Evolutionary conservation across 2,888 invertebrate genomes (phyloP).

Genomic region (Eucera pruinosa): DNA sequence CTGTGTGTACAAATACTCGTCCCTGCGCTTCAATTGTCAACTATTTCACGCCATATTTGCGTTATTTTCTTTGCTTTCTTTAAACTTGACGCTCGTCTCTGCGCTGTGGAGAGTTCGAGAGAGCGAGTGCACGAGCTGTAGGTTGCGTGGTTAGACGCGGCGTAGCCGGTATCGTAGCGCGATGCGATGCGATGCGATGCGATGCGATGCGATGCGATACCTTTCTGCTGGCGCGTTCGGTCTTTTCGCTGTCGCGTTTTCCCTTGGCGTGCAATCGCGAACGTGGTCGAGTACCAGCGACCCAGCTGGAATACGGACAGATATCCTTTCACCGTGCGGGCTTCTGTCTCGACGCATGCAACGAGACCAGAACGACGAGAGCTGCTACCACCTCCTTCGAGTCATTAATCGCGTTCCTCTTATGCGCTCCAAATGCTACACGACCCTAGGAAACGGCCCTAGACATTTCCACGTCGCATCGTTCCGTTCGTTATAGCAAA

Average conservation of each 20-base stretch:
- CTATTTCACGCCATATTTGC: neutral
- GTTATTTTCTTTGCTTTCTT: slow-evolving; percentile 36
- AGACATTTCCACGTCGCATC: neutral
- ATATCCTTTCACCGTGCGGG: slow-evolving; percentile 69
- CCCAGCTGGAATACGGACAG: slow-evolving; percentile 42
- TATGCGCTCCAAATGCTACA: slow-evolving; percentile 43
- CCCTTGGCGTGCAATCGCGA: slow-evolving; percentile 20
- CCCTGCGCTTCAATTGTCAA: too few species aligned
- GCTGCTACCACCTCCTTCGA: slow-evolving; percentile 18
- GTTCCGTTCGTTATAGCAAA: neutral
- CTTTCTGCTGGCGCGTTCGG: slow-evolving; percentile 7
- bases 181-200: too few species aligned
- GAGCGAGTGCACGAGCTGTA: too few species aligned
- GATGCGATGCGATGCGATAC: neutral
- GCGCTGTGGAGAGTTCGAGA: too few species aligned
- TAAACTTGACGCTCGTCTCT: too few species aligned
- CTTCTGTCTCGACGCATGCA: slow-evolving; percentile 30
- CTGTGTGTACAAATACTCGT: too few species aligned
- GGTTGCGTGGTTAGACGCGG: too few species aligned
- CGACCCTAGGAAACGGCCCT: neutral
- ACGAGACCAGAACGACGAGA: slow-evolving; percentile 54
- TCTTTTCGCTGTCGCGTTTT: neutral
- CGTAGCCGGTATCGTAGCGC: too few species aligned
- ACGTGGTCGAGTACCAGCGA: slow-evolving; percentile 25
- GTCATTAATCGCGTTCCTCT: slow-evolving; percentile 42